Percentiles rank a stretch among this genome's conserved stretches.
These are phyloP conservation scores for Gymnocheta viridis DNA, from an alignment of 2,888 invertebrate species.

Conservation along the genomic window DNA sequence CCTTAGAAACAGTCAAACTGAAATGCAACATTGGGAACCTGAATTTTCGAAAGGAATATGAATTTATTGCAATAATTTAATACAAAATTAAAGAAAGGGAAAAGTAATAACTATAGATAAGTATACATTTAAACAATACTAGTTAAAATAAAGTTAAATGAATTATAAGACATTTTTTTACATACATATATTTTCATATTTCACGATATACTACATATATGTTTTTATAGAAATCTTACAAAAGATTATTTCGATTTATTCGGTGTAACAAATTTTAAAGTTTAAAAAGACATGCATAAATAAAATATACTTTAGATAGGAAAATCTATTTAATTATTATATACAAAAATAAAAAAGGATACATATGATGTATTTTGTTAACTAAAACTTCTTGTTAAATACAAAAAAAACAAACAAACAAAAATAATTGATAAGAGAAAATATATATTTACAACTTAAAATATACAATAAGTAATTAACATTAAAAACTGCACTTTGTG, in stretches of 20 bases:
- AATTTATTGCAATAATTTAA: conserved; percentile 54
- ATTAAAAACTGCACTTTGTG: conserved; percentile 52
- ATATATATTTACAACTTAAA: conserved; percentile 27
- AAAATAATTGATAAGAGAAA: neutral
- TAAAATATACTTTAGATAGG: conserved; percentile 56
- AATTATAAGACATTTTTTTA: conserved; percentile 8
- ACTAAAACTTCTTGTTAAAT: conserved; percentile 45
- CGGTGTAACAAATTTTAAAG: neutral
- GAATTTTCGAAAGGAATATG: conserved; percentile 62
- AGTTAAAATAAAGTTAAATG: neutral
- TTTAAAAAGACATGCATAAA: conserved; percentile 3
- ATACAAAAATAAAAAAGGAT: conserved; percentile 20
- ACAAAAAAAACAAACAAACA: conserved; percentile 21
- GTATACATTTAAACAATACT: conserved; percentile 11
- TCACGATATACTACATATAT: conserved; percentile 15
- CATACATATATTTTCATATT: conserved; percentile 52
- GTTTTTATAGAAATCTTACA: conserved; percentile 48
- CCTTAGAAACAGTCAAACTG: conserved; percentile 69
- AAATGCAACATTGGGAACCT: conserved; percentile 67
- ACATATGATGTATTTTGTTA: conserved; percentile 45
- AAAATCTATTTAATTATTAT: conserved; percentile 44
- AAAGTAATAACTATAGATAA: conserved; percentile 25
- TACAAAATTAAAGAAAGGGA: conserved; percentile 35
- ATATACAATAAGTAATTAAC: neutral
- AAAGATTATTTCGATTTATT: conserved; percentile 38